Evolutionary conservation across 2,113 vertebrate genomes (phyloP), one percentile per base, ranked within the genome.

Genomic region (Podocnemis expansa): DNA sequence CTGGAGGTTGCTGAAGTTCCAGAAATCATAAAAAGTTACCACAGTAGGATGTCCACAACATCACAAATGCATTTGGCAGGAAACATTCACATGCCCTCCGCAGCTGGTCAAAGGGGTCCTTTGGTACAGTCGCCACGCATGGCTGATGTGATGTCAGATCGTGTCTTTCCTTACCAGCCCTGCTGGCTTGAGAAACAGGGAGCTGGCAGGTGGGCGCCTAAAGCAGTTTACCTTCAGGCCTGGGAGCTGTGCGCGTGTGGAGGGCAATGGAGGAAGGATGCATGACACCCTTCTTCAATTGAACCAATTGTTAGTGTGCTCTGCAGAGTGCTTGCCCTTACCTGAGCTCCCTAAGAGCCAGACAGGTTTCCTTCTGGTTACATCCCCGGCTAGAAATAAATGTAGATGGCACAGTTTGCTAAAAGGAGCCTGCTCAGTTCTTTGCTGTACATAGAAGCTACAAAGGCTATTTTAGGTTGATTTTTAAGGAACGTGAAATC

Each of bases 31-130:
- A 17, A 45, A 31, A 58, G 22, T 6, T 27, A 9, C 22, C 52
- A 11, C 0, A 0, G 41, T 56, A 3, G 63, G 21, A 51, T 79
- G 25, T 12, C 10, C 85, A 12, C 41, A 70, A 3, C 10, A 49
- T n/a, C n/a, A 19, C 34, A 73, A 63, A 51, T 55, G 22, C 14
- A 82, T 55, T 45, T 91, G 86, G 31, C n/a, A 67, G 75, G 41
- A 0, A 85, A 76, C 5, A 0, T 2, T 2, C 24, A 60, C 14
- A 55, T 17, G 0, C 63, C 63, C 4, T 67, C 19, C 34, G 16
- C 34, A 67, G 34, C 16, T 21, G 63, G 34, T 17, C 19, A 21
- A 8, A 21, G 63, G 8, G 60, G 60, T 34, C 9, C 34, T 67
- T 67, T n/a, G 34, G 60, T 67, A 34, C 16, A 34, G 60, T n/a